Evolutionary conservation across 2,113 vertebrate species (phyloP).

Genomic region (Larimichthys crocea): DNA sequence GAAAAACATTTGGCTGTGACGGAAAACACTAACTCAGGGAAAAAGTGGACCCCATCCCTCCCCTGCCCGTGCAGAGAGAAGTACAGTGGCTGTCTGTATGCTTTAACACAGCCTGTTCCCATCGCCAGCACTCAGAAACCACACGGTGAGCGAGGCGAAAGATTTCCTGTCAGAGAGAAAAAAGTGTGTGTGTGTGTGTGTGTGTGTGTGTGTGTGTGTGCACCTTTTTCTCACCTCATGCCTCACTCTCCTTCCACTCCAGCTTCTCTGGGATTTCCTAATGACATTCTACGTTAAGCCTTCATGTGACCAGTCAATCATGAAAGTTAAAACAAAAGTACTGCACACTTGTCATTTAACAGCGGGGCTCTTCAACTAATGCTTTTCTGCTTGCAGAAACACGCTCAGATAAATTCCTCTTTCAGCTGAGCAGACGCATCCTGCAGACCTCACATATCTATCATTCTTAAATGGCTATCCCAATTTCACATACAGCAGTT

Average conservation of each 20-base stretch:
- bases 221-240: slow-evolving; percentile 48
- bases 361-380: slow-evolving; percentile 45
- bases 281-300: slow-evolving; percentile 63
- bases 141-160: slow-evolving; percentile 46
- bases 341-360: slow-evolving; percentile 46
- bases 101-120: slow-evolving; percentile 36
- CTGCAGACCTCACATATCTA: slow-evolving; percentile 40
- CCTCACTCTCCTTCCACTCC: slow-evolving; percentile 53
- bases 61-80: slow-evolving; percentile 10
- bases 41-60: slow-evolving; percentile 32
- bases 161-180: slow-evolving; percentile 63
- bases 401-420: slow-evolving; percentile 31
- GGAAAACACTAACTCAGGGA: slow-evolving; percentile 42
- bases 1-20: slow-evolving; percentile 51
- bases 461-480: slow-evolving; percentile 48
- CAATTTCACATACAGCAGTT: slow-evolving; percentile 40
- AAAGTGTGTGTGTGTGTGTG: background rate
- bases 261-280: slow-evolving; percentile 69
- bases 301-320: slow-evolving; percentile 62
- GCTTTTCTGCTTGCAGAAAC: slow-evolving; percentile 43
- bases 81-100: slow-evolving; percentile 26
- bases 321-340: slow-evolving; percentile 64
- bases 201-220: background rate
- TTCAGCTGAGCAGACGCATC: slow-evolving; percentile 37
- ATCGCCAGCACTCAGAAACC: slow-evolving; percentile 56